Evolutionary conservation across 1,140 invertebrate genomes (phyloP), one percentile per base, ranked within the genome.

Genomic region (Oreohelix idahoensis): DNA sequence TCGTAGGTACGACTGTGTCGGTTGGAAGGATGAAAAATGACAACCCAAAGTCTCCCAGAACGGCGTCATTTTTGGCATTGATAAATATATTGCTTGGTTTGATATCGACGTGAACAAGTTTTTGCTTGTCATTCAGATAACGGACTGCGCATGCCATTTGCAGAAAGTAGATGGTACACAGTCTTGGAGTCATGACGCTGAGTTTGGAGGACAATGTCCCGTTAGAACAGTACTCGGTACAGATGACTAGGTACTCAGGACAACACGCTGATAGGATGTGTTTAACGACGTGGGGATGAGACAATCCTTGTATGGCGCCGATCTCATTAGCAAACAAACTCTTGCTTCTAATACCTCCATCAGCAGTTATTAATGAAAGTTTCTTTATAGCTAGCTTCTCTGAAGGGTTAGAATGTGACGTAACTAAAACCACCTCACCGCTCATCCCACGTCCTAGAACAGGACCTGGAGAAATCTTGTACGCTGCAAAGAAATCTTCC

Each of bases 221-320:
- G 29, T 66, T 66, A 29, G 63, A n/a, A 66, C 63, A 66, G 63
- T 66, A 66, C n/a, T 66, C 63, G 32, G 63, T 66, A 66, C 63
- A 66, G 63, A 66, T 66, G 63, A 66, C 29, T n/a, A 66, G 29
- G 32, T 32, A 32, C 11, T 66, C 63, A 66, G 63, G 63, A 66
- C 5, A 66, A 23, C n/a, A 1, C 1, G 63, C 63, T 32, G 63
- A 66, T 32, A 66, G 11, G n/a, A 11, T 5, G 29, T 66, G 63
- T 66, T 66, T 66, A 17, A 66, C 20, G 11, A 66, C 63, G 29
- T 66, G 63, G 2, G n/a, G 63, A 32, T 66, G 63, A 8, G 63
- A 35, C 29, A 66, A 17, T 66, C 63, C 63, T 66, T 66, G 63
- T 32, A 66, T 29, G 32, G 29, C 63, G 0, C 29, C 29, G 29